Conservation (phyloP, 2,888 invertebrate species). For the Drosophila pseudotakahashii region DNA sequence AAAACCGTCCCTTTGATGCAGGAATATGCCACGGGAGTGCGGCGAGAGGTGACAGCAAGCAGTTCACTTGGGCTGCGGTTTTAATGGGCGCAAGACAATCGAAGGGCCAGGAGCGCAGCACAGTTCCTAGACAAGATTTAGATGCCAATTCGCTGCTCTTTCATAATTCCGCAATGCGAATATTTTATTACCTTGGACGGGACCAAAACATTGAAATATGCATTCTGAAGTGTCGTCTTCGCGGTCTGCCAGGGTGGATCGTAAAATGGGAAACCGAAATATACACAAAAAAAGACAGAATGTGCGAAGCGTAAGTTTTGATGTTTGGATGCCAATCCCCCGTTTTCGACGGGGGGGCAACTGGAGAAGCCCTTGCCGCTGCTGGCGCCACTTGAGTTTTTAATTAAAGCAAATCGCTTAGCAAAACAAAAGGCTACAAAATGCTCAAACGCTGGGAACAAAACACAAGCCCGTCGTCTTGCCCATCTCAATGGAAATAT, state of each 20-base stretch:
- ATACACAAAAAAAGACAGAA: slow-evolving; percentile 27
- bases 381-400: slow-evolving; percentile 73
- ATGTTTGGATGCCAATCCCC: slow-evolving; percentile 46
- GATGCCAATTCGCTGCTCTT: slow-evolving; percentile 58
- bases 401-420: slow-evolving; percentile 71
- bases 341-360: slow-evolving; percentile 7
- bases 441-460: slow-evolving; percentile 50
- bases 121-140: slow-evolving; percentile 72
- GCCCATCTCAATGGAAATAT: slow-evolving; percentile 45
- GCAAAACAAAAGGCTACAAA: slow-evolving; percentile 72
- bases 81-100: slow-evolving; percentile 72
- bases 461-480: slow-evolving; percentile 29
- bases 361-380: slow-evolving; percentile 28
- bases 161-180: slow-evolving; percentile 65
- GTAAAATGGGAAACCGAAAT: slow-evolving; percentile 50
- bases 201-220: slow-evolving; percentile 73
- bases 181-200: slow-evolving; percentile 70
- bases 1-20: slow-evolving; percentile 70
- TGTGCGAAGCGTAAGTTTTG: slow-evolving; percentile 57
- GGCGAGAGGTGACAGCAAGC: slow-evolving; percentile 47
- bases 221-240: slow-evolving; percentile 69
- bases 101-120: slow-evolving; percentile 55
- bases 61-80: slow-evolving; percentile 44
- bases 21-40: slow-evolving; percentile 50
- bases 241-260: slow-evolving; percentile 46